Evolutionary conservation across 2,888 invertebrate genomes (phyloP), one percentile per base, ranked within the genome.

Genomic region (Melangyna quadrimaculata): DNA sequence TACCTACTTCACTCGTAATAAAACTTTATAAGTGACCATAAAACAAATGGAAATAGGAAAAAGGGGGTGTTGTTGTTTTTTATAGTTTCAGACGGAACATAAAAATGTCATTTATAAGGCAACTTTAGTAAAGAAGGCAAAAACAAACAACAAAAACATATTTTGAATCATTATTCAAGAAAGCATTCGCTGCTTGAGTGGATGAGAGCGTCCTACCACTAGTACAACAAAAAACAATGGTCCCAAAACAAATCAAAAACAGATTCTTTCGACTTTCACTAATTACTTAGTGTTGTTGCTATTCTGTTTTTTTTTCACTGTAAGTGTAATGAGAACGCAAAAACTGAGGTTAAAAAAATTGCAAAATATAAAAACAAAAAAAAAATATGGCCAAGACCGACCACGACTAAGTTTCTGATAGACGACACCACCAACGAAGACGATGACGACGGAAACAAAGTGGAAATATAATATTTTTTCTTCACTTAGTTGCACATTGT

Each of bases 201-300:
- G 1, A 12, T 5, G 51, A 17, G 29, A 17, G 29, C n/a, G n/a
- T n/a, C 53, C 27, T 53, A 8, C 10, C 3, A 37, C n/a, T n/a
- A n/a, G n/a, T n/a, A 24, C 24, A 53, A 45, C 6, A 57, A 17
- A 70, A 59, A 59, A 37, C 43, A 43, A 45, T 7, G 1, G 14
- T 32, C 48, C 69, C 35, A 78, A 75, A 67, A 67, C 74, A 53
- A 84, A 75, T 84, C 83, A 84, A 79, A 84, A 84, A 75, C 83
- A 84, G 74, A 84, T 84, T 84, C 79, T 75, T 75, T 53, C 67
- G 59, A 75, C 57, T 71, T 35, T 59, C 71, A 70, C 79, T 84
- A 84, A 84, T 84, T 84, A 79, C 83, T 78, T 48, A 29, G 29
- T 45, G 63, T 61, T 61, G 24, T 61, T 61, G 61, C n/a, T 63